A percentile compares a stretch with the other conserved stretches of the same genome.
Conservation (phyloP, 1,140 invertebrate species). For the Drosophila mauritiana region DNA sequence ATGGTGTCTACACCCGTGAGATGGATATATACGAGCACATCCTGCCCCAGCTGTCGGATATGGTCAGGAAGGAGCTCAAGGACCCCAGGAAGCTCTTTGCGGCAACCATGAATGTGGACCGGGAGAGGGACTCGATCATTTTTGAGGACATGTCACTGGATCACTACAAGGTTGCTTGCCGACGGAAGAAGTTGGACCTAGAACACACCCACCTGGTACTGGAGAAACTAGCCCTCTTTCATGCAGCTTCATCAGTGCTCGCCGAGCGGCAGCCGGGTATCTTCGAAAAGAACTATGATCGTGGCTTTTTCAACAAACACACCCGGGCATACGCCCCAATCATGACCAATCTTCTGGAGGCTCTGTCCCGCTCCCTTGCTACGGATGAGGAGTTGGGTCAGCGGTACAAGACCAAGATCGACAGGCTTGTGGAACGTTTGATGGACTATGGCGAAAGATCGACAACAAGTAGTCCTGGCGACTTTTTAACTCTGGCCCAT, state of each 20-base stretch:
- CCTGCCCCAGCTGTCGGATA: conserved; percentile 54
- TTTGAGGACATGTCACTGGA: conserved; percentile 83
- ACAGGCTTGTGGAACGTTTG: conserved; percentile 32
- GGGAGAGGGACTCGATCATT: conserved; percentile 53
- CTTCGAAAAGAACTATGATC: conserved; percentile 59
- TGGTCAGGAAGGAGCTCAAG: conserved; percentile 44
- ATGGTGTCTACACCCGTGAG: conserved; percentile 61
- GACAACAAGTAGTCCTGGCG: conserved; percentile 69
- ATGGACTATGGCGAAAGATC: conserved; percentile 62
- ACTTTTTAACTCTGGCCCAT: conserved; percentile 87
- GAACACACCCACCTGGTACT: conserved; percentile 85
- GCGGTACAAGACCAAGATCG: conserved; percentile 56
- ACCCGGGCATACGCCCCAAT: conserved; percentile 52
- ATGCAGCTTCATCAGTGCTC: conserved; percentile 80
- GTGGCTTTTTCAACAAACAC: conserved; percentile 63
- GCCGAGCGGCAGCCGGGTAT: conserved; percentile 51
- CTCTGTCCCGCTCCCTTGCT: conserved; percentile 44
- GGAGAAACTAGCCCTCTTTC: conserved; percentile 86
- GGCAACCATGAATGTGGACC: conserved; percentile 67
- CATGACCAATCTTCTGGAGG: conserved; percentile 48
- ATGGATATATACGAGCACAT: conserved; percentile 71
- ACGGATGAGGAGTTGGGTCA: conserved; percentile 29
- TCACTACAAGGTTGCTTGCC: conserved; percentile 85
- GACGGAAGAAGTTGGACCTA: conserved; percentile 85
- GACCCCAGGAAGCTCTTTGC: conserved; percentile 71